Evolutionary conservation across 2,797 vertebrate genomes (phyloP).

Genomic region (Sternotherus odoratus): DNA sequence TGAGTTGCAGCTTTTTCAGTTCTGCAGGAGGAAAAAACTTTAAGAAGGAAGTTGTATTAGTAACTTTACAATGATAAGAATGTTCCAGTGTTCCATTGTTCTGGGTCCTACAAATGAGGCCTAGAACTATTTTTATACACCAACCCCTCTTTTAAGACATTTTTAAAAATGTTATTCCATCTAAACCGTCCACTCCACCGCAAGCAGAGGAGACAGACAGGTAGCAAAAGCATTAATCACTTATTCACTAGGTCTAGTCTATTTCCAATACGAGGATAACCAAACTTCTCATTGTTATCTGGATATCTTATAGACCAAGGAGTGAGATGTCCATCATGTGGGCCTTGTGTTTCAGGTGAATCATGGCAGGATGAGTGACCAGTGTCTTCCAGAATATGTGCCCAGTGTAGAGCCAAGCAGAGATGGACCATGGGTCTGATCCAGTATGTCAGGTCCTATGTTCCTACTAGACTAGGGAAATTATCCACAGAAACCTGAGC

Average conservation of each 20-base stretch:
- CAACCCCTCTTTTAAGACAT: not conserved
- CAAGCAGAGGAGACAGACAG: not conserved
- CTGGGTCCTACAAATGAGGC: not conserved
- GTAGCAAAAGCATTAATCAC: not conserved
- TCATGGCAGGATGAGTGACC: not conserved
- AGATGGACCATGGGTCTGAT: not conserved
- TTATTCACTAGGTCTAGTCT: not conserved
- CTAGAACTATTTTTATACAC: fast-evolving
- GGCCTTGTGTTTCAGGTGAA: not conserved
- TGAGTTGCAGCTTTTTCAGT: fast-evolving
- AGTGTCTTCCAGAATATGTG: not conserved
- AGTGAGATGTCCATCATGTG: not conserved
- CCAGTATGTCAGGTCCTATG: not conserved
- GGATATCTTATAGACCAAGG: not conserved
- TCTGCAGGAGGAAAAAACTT: not conserved
- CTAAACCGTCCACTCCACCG: not conserved
- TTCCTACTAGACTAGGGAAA: not conserved
- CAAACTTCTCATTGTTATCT: not conserved
- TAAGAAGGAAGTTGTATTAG: fast-evolving
- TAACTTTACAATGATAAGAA: not conserved
- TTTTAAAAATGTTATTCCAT: not conserved
- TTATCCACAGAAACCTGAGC: not conserved
- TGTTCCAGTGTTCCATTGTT: not conserved
- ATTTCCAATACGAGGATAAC: not conserved
- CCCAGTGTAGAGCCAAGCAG: not conserved